Conservation (phyloP, 2,113 vertebrate genomes). For the Cyprinodon brontotheroides region DNA sequence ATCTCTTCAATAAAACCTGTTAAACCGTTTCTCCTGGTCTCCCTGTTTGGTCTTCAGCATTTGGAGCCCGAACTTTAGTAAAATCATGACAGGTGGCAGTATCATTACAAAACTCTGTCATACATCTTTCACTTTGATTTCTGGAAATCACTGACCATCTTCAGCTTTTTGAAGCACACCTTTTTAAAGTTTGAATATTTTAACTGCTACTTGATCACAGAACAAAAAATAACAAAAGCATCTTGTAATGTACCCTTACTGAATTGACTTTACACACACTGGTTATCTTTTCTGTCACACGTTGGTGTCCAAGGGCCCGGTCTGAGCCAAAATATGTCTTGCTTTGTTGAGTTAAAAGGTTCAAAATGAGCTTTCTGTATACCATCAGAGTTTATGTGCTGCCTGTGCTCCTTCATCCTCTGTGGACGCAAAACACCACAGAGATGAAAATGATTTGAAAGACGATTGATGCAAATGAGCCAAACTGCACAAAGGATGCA, state of each 20-base stretch:
- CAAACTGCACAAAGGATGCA: not conserved
- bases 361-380: not conserved
- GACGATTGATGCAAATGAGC: conserved; percentile 5
- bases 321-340: not conserved
- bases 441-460: not conserved
- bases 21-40: too few species aligned
- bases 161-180: not conserved
- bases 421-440: not conserved
- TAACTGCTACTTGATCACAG: not conserved
- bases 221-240: not conserved
- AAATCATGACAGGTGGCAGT: too few species aligned
- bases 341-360: not conserved
- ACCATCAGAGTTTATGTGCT: not conserved
- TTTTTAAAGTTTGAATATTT: not conserved
- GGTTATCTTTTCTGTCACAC: not conserved
- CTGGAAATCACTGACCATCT: not conserved
- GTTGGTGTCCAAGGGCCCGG: not conserved
- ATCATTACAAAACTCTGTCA: too few species aligned
- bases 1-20: too few species aligned
- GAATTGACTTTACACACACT: not conserved
- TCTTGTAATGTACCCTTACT: not conserved
- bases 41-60: too few species aligned
- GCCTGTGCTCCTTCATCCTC: not conserved
- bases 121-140: not conserved
- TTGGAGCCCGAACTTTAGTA: too few species aligned